Percentiles rank a stretch among this genome's conserved stretches.
phyloP scores from a whole-genome alignment of 2,888 invertebrate species.

The Ctenicera cuprea region DNA sequence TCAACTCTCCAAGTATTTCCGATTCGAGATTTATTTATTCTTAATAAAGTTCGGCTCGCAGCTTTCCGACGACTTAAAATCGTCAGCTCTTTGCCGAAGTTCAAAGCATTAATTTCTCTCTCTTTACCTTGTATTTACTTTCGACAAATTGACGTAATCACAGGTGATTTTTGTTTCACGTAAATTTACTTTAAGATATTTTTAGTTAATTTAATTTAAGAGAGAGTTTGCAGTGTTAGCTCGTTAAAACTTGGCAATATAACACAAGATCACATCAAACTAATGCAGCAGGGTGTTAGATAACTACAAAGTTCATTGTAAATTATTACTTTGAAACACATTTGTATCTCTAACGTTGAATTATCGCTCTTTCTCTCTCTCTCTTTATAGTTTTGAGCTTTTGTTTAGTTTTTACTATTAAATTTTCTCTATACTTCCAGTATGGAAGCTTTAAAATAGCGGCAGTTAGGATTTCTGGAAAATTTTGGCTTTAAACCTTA shows the following conservation, averaged over 20 bases:
- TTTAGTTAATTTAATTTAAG: conserved; percentile 3
- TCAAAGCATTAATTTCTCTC: conserved; percentile 22
- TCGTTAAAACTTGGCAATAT: conserved; percentile 15
- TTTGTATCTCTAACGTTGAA: no score
- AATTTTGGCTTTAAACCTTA: no score
- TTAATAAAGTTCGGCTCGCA: conserved; percentile 31
- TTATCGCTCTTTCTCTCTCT: no score
- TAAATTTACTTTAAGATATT: conserved; percentile 9
- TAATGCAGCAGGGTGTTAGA: not conserved
- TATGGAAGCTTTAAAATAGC: no score
- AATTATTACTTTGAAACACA: no score
- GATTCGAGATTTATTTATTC: conserved; percentile 25
- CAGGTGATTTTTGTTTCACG: conserved; percentile 17
- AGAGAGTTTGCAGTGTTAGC: not conserved
- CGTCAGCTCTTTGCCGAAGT: conserved; percentile 2
- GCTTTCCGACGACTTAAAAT: conserved; percentile 25
- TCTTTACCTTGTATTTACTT: conserved; percentile 18
- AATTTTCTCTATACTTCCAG: no score
- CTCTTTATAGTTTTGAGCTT: no score
- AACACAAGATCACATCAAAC: not conserved
- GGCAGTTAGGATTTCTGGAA: no score
- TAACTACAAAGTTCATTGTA: not conserved
- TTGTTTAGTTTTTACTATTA: no score
- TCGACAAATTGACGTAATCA: conserved; percentile 21
- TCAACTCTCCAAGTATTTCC: conserved; percentile 15